phyloP scores from a whole-genome alignment of 2,797 vertebrate genomes.

The Aldrovandia affinis region DNA sequence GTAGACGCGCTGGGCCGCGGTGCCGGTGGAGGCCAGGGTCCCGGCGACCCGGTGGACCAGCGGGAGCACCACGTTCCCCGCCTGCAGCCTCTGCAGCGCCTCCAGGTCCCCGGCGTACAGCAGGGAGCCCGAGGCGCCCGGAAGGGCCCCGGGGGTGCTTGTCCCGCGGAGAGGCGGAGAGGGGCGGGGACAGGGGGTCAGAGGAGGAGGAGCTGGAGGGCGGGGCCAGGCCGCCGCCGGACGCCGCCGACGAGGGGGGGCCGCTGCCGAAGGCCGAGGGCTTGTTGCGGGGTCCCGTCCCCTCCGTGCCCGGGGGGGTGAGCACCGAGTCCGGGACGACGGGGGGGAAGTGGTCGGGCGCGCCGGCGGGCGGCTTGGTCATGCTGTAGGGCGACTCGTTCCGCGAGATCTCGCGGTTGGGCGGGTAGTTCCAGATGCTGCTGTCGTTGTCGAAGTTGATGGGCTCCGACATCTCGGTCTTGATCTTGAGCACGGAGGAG shows the following conservation, averaged over 20 bases:
- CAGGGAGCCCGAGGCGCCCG: slow-evolving; percentile 85
- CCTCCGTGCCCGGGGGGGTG: slow-evolving; percentile 91
- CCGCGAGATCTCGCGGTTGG: slow-evolving; percentile 96
- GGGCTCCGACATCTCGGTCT: slow-evolving; percentile 97
- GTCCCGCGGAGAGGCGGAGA: slow-evolving; percentile 97
- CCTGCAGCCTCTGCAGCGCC: slow-evolving; percentile 93
- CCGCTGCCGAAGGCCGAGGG: slow-evolving; percentile 83
- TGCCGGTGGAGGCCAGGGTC: slow-evolving; percentile 87
- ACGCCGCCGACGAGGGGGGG: slow-evolving; percentile 78
- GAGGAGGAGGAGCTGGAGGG: slow-evolving; percentile 77
- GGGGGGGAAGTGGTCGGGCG: slow-evolving; percentile 88
- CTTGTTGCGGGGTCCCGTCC: slow-evolving; percentile 84
- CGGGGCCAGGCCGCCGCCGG: slow-evolving; percentile 78
- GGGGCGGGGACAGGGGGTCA: slow-evolving; percentile 94
- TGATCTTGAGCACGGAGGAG: slow-evolving; percentile 98
- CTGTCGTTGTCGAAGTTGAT: slow-evolving; percentile 99
- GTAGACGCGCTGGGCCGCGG: slow-evolving; percentile 92
- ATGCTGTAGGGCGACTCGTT: slow-evolving; percentile 98
- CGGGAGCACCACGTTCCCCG: slow-evolving; percentile 92
- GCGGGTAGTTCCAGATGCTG: slow-evolving; percentile 99
- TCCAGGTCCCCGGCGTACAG: slow-evolving; percentile 95
- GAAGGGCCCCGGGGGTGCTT: slow-evolving; percentile 89
- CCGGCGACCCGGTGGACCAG: slow-evolving; percentile 93
- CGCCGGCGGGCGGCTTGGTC: slow-evolving; percentile 78
- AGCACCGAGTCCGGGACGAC: slow-evolving; percentile 97